Conservation (phyloP, 2,113 vertebrate genomes). For the Holacanthus passer region DNA sequence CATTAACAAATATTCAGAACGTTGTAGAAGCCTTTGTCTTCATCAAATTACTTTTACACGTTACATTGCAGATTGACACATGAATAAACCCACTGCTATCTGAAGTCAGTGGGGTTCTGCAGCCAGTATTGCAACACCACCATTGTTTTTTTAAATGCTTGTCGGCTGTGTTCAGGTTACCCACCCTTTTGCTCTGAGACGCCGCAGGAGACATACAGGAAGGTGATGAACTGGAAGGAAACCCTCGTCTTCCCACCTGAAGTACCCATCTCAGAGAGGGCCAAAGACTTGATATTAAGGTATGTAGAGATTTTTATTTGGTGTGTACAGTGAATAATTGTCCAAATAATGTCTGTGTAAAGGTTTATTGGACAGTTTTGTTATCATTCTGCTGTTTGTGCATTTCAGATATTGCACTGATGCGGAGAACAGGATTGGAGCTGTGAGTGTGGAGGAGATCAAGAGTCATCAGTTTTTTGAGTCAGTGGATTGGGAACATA, state of each 20-base stretch:
- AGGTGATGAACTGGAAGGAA: constrained; percentile 99
- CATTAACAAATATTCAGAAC: too few relatives aligned
- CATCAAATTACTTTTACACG: too few relatives aligned
- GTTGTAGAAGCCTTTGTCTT: too few relatives aligned
- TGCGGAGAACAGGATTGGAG: constrained; percentile 94
- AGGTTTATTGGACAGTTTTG: neutral
- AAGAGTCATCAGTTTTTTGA: constrained; percentile 96
- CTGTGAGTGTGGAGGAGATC: constrained; percentile 95
- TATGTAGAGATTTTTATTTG: constrained; percentile 11
- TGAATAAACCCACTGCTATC: too few relatives aligned
- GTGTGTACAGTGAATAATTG: neutral
- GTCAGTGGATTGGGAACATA: constrained; percentile 98
- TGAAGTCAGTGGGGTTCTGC: neutral
- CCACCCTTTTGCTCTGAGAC: constrained; percentile 99
- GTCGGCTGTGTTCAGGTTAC: constrained; percentile 86
- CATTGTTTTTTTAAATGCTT: neutral
- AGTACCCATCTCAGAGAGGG: constrained; percentile 96
- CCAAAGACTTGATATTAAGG: constrained; percentile 94
- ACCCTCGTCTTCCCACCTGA: constrained; percentile 96
- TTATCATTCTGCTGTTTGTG: neutral
- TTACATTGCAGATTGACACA: neutral
- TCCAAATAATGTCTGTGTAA: neutral
- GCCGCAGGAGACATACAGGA: constrained; percentile 97
- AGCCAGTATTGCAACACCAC: too few relatives aligned
- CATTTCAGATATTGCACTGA: constrained; percentile 92